Evolutionary conservation across 2,888 invertebrate genomes (phyloP).

Genomic region (Empis stercorea): DNA sequence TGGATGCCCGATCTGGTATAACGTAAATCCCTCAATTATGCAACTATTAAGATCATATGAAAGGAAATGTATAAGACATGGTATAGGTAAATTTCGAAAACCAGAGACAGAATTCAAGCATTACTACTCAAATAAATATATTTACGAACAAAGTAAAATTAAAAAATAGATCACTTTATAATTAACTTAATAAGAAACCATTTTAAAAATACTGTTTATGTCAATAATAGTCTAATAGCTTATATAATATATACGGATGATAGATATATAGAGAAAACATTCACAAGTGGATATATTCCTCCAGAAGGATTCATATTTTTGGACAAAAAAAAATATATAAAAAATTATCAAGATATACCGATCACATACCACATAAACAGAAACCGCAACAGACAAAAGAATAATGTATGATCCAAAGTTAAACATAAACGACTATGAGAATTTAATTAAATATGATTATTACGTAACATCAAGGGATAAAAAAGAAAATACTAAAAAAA

Average conservation of each 20-base stretch:
- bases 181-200: neutral
- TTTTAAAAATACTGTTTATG: neutral
- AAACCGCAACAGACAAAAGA: no score
- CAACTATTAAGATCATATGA: conserved; percentile 2
- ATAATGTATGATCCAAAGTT: no score
- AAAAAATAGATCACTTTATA: neutral
- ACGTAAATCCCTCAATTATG: neutral
- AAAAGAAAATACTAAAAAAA: no score
- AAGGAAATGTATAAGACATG: conserved; percentile 1
- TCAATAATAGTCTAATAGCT: neutral
- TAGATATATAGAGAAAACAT: neutral
- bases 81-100: conserved; percentile 1
- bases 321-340: neutral
- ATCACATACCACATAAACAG: no score
- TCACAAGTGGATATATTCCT: neutral
- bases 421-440: no score
- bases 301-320: neutral
- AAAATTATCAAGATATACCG: neutral
- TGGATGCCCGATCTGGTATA: conserved; percentile 4
- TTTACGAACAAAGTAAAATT: neutral
- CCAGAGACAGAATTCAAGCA: neutral
- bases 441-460: no score
- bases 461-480: no score
- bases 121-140: neutral
- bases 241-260: neutral